Conservation (phyloP, 2,888 invertebrate genomes). For the Anoplius nigerrimus region DNA sequence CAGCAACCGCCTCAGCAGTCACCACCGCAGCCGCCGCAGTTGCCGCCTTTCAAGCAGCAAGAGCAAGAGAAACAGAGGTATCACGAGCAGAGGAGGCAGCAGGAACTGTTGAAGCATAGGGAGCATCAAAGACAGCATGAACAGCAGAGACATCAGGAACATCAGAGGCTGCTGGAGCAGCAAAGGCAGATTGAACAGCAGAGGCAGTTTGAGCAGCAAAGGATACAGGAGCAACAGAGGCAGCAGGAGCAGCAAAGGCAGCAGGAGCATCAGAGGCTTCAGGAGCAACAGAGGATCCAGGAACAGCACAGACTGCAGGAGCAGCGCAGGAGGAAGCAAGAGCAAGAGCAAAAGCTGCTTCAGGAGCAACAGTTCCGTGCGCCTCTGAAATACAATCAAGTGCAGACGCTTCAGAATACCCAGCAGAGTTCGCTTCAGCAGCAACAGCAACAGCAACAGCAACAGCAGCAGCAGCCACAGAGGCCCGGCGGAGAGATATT, state of each 20-base stretch:
- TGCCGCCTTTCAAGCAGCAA: conserved; percentile 52
- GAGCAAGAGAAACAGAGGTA: conserved; percentile 64
- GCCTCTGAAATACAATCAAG: conserved; percentile 65
- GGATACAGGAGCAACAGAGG: conserved; percentile 64
- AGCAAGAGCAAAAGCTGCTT: conserved; percentile 58
- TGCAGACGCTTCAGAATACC: conserved; percentile 70
- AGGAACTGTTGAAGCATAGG: conserved; percentile 65
- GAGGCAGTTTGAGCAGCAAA: conserved; percentile 54
- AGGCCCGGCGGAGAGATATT: conserved; percentile 83
- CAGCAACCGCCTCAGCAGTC: conserved; percentile 40
- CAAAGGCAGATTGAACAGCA: conserved; percentile 63
- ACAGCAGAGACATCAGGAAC: conserved; percentile 65
- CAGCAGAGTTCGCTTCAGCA: conserved; percentile 76
- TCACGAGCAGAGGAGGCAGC: conserved; percentile 67
- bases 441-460: conserved; percentile 43
- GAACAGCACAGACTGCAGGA: conserved; percentile 61
- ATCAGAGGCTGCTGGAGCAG: conserved; percentile 60
- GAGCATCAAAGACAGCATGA: conserved; percentile 64
- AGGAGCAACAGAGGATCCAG: conserved; percentile 64
- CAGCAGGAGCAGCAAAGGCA: conserved; percentile 66
- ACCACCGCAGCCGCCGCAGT: conserved; percentile 17
- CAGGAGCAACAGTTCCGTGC: conserved; percentile 70
- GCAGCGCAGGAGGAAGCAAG: conserved; percentile 55
- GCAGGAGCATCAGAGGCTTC: conserved; percentile 64
- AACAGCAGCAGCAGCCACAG: conserved; percentile 39